Evolutionary conservation across 1,140 invertebrate genomes (phyloP).

Genomic region (Sitobion miscanthi): DNA sequence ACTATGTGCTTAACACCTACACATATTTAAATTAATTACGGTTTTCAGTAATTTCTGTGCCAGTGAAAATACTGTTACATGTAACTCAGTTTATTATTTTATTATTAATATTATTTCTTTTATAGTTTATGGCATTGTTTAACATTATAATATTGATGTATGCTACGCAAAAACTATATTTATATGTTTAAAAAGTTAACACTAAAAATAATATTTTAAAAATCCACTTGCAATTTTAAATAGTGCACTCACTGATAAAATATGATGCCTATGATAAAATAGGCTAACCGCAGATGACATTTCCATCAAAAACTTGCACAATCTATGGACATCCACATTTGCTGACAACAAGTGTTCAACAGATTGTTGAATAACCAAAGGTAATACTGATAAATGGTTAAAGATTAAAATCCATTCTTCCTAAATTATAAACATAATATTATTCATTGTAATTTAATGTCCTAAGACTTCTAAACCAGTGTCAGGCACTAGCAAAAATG

Average conservation of each 20-base stretch:
- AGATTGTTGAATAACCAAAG: slow-evolving; percentile 27
- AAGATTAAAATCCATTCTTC: slow-evolving; percentile 47
- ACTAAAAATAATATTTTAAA: neutral
- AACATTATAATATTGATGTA: neutral
- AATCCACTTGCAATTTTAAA: neutral
- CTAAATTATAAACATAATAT: neutral
- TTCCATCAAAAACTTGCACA: slow-evolving; percentile 39
- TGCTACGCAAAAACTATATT: neutral
- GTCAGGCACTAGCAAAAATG: too few species aligned
- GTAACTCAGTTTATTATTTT: neutral
- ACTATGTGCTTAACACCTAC: too few species aligned
- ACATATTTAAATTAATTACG: too few species aligned
- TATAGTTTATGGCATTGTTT: neutral
- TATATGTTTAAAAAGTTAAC: neutral
- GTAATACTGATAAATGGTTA: slow-evolving; percentile 7
- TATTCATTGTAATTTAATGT: neutral
- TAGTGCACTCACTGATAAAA: slow-evolving; percentile 11
- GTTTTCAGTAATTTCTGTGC: neutral
- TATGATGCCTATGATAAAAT: slow-evolving; percentile 39
- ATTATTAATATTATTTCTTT: neutral
- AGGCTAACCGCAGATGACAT: slow-evolving; percentile 42
- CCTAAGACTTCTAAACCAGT: neutral
- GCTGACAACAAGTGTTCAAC: neutral
- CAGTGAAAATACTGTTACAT: neutral
- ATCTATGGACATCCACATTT: slow-evolving; percentile 15